These are phyloP conservation scores for Sminthopsis crassicaudata DNA, from an alignment of 2,113 vertebrate genomes.

Conservation along the genomic window DNA sequence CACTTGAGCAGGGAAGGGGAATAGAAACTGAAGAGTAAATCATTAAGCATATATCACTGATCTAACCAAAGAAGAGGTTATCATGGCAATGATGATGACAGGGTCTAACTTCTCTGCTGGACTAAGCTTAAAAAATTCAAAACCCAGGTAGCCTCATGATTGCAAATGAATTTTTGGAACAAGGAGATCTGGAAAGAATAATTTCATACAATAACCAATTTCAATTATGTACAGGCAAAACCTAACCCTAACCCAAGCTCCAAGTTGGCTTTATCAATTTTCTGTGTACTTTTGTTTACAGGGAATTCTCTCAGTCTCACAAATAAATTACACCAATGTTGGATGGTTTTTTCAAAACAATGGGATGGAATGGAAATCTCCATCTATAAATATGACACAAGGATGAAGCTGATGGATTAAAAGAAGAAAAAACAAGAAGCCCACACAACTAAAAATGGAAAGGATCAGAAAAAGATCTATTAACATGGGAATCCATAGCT, in stretches of 20 bases:
- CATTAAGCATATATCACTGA: slow-evolving; percentile 90
- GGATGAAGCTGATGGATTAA: slow-evolving; percentile 79
- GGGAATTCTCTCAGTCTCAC: slow-evolving; percentile 98
- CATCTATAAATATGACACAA: slow-evolving; percentile 92
- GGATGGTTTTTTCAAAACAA: slow-evolving; percentile 93
- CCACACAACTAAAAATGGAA: slow-evolving; percentile 68
- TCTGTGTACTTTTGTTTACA: background rate
- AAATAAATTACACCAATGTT: slow-evolving; percentile 96
- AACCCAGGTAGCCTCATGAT: too few species aligned
- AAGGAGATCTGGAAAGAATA: too few species aligned
- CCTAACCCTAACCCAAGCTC: background rate
- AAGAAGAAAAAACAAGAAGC: background rate
- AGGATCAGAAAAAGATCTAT: slow-evolving; percentile 81
- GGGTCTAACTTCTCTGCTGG: too few species aligned
- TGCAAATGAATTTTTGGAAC: too few species aligned
- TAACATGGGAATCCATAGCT: slow-evolving; percentile 80
- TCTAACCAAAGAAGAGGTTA: slow-evolving; percentile 94
- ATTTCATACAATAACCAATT: background rate
- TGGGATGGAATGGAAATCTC: slow-evolving; percentile 92
- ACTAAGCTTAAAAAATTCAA: too few species aligned
- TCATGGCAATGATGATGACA: slow-evolving; percentile 84
- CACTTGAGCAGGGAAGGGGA: slow-evolving; percentile 86
- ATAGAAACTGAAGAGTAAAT: slow-evolving; percentile 92
- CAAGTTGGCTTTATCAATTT: background rate
- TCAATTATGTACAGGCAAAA: background rate